These are phyloP conservation scores for Lingula anatina DNA, from an alignment of 2,888 invertebrate species.

Conservation along the genomic window DNA sequence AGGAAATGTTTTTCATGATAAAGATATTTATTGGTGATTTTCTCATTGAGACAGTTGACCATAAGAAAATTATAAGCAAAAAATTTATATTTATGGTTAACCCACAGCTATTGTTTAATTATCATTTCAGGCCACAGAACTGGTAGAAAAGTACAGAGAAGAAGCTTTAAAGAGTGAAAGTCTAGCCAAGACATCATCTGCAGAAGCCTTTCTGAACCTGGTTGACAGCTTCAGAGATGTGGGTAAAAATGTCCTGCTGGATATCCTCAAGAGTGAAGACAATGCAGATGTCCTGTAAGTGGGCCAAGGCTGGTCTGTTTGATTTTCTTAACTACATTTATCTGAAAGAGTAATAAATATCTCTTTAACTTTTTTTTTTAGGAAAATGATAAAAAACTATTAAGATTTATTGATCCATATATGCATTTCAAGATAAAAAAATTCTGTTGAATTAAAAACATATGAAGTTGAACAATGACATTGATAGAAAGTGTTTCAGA, in stretches of 20 bases:
- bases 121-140: constrained; percentile 25
- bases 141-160: constrained; percentile 43
- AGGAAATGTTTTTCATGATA: background rate
- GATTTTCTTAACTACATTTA: too few relatives aligned
- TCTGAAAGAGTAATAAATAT: too few relatives aligned
- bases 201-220: constrained; percentile 63
- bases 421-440: too few relatives aligned
- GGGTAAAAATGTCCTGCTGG: constrained; percentile 60
- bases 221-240: constrained; percentile 61
- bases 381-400: too few relatives aligned
- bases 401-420: too few relatives aligned
- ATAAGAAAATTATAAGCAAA: background rate
- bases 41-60: background rate
- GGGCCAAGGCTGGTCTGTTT: too few relatives aligned
- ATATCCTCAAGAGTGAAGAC: constrained; percentile 59
- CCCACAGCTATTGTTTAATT: too few relatives aligned
- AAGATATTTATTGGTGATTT: background rate
- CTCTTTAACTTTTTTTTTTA: background rate
- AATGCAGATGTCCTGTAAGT: constrained; percentile 57
- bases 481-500: too few relatives aligned
- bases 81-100: constrained; percentile 3
- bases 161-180: constrained; percentile 58
- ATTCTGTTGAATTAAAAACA: too few relatives aligned
- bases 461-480: too few relatives aligned
- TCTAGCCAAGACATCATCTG: constrained; percentile 63